Evolutionary conservation across 2,797 vertebrate genomes (phyloP).

Genomic region (Tarsius wallacei): DNA sequence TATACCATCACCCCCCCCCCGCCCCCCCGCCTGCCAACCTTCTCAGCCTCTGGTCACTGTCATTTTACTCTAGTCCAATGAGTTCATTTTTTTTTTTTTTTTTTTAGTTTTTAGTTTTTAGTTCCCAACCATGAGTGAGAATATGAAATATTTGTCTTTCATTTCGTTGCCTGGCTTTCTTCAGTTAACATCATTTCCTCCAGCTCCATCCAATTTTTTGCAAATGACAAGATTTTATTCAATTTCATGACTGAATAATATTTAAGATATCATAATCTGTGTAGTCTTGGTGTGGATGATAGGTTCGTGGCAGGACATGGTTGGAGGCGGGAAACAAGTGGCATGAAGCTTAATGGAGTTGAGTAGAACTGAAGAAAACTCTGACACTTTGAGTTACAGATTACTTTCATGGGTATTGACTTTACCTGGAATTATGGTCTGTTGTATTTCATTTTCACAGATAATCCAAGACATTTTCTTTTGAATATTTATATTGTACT

Average conservation of each 20-base stretch:
- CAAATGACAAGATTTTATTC: background rate
- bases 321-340: fast-evolving
- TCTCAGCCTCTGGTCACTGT: background rate
- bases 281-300: background rate
- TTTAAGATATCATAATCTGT: background rate
- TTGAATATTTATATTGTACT: background rate
- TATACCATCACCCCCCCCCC: background rate
- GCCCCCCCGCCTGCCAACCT: too few relatives aligned
- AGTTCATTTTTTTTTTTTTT: too few relatives aligned
- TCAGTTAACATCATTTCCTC: background rate
- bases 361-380: background rate
- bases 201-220: background rate
- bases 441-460: background rate
- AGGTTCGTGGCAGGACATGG: fast-evolving
- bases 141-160: background rate
- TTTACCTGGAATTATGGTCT: background rate
- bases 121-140: background rate
- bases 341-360: fast-evolving
- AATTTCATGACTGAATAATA: background rate
- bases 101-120: background rate
- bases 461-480: background rate
- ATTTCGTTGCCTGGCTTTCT: background rate
- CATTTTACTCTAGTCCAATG: background rate
- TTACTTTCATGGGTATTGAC: background rate
- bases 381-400: background rate